Evolutionary conservation across 2,888 invertebrate species (phyloP).

Genomic region (Drosophila atripex): DNA sequence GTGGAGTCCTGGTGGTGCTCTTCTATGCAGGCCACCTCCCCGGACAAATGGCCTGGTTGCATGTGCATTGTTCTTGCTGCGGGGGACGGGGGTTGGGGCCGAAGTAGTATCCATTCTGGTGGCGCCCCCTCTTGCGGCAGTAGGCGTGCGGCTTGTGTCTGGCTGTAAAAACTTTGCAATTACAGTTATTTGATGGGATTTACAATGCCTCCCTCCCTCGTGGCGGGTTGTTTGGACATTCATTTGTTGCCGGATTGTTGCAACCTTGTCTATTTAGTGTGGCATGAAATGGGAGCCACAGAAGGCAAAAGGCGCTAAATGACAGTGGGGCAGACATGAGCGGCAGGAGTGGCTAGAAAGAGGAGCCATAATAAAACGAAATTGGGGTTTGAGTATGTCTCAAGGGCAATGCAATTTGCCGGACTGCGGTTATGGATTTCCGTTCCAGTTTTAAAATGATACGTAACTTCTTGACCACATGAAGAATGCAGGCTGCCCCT

Average conservation of each 20-base stretch:
- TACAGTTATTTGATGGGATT: slow-evolving; percentile 81
- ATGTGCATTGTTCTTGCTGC: slow-evolving; percentile 65
- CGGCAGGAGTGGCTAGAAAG: slow-evolving; percentile 1
- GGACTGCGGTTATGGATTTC: background rate
- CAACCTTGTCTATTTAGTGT: slow-evolving; percentile 56
- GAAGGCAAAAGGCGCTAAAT: slow-evolving; percentile 52
- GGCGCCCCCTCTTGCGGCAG: slow-evolving; percentile 23
- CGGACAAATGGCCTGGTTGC: slow-evolving; percentile 65
- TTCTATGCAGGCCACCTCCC: slow-evolving; percentile 17
- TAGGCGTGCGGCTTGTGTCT: slow-evolving; percentile 64
- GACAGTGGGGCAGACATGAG: slow-evolving; percentile 35
- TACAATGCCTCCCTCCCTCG: slow-evolving; percentile 52
- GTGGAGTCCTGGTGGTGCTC: slow-evolving; percentile 1
- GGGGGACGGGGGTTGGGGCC: background rate
- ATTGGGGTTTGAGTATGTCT: slow-evolving; percentile 7
- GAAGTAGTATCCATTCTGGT: slow-evolving; percentile 14
- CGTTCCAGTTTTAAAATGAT: background rate
- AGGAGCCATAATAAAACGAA: slow-evolving; percentile 24
- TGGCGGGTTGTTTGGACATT: slow-evolving; percentile 65
- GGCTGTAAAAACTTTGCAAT: slow-evolving; percentile 77
- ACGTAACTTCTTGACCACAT: slow-evolving; percentile 1
- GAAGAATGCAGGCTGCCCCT: background rate
- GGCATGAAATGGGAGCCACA: slow-evolving; percentile 34
- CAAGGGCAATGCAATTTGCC: background rate
- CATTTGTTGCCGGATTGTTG: slow-evolving; percentile 65